phyloP scores from a whole-genome alignment of 2,797 vertebrate species.

The Centropyge bicolor region DNA sequence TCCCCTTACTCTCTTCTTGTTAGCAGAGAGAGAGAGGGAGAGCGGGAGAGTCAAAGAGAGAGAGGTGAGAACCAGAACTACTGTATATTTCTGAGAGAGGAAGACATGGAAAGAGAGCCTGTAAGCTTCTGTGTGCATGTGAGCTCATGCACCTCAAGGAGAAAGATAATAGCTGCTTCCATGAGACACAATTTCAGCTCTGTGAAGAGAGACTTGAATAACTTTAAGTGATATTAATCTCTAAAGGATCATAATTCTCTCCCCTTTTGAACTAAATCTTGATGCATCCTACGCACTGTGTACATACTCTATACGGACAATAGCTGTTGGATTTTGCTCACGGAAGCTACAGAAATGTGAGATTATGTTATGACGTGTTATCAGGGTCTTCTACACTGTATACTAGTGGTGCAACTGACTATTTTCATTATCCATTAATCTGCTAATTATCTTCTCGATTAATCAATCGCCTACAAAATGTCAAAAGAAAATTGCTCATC shows the following conservation, averaged over 20 bases:
- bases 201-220: background rate
- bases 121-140: background rate
- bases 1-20: constrained; percentile 51
- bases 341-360: background rate
- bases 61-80: background rate
- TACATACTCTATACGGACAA: background rate
- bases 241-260: background rate
- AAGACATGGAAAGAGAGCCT: constrained; percentile 6
- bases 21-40: constrained; percentile 44
- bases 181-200: constrained; percentile 18
- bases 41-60: constrained; percentile 9
- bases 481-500: too few species aligned
- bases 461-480: too few species aligned
- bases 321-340: background rate
- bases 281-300: background rate
- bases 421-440: too few species aligned
- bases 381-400: background rate
- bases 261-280: background rate
- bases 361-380: background rate
- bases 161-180: constrained; percentile 20
- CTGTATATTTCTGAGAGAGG: constrained; percentile 9
- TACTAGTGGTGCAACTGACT: background rate
- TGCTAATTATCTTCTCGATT: too few species aligned
- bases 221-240: constrained; percentile 1
- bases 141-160: constrained; percentile 17